Percentiles rank a stretch among this genome's conserved stretches.
Evolutionary conservation across 2,797 vertebrate genomes (phyloP).

Genomic region (Antrozous pallidus): DNA sequence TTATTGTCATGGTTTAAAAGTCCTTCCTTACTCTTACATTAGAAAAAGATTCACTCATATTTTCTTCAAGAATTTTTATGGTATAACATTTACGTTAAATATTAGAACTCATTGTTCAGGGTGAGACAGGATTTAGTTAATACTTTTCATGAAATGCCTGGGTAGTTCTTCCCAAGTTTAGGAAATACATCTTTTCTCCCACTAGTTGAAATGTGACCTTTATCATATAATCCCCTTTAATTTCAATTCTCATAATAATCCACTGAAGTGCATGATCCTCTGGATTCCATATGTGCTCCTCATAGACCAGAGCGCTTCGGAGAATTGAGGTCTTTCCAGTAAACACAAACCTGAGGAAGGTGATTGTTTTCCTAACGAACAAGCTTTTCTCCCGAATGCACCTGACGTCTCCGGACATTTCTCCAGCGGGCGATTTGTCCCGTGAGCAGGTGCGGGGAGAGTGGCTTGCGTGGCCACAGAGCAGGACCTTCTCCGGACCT

Average conservation of each 20-base stretch:
- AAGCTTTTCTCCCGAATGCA: not conserved
- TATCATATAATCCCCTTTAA: not conserved
- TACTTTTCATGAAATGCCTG: slow-evolving; percentile 14
- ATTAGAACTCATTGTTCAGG: not conserved
- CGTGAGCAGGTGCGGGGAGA: not conserved
- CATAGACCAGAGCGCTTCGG: not conserved
- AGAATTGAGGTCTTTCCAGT: not conserved
- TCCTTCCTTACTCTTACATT: not conserved
- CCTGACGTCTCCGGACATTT: not conserved
- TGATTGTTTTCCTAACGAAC: not conserved
- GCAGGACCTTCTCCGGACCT: not conserved
- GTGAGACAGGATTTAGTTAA: not conserved
- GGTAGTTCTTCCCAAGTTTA: not conserved
- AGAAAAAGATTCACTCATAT: not conserved
- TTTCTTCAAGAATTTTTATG: not conserved
- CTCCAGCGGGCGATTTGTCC: not conserved
- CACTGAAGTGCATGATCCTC: not conserved
- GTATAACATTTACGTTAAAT: not conserved
- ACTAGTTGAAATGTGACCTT: not conserved
- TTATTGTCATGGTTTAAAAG: not conserved
- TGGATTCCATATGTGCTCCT: not conserved
- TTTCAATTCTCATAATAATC: not conserved
- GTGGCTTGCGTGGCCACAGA: not conserved
- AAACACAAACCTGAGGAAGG: not conserved
- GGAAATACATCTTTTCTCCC: not conserved